Evolutionary conservation across 2,113 vertebrate species (phyloP).

Genomic region (Bostrychus sinensis): DNA sequence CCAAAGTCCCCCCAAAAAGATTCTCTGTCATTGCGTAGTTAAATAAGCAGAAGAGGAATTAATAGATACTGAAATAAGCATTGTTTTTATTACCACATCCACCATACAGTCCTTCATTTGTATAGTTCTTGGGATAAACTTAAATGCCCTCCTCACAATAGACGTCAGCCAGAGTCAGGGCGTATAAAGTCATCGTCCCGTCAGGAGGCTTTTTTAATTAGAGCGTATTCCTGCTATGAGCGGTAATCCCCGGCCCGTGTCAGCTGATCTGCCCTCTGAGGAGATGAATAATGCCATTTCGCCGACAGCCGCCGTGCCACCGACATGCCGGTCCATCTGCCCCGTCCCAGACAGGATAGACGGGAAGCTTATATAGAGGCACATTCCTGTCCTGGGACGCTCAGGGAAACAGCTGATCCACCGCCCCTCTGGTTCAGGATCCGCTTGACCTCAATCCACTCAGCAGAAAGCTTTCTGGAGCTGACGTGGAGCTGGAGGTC

Average conservation of each 20-base stretch:
- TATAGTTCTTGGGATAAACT: not conserved
- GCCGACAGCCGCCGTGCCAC: conserved; percentile 48
- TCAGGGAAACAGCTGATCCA: conserved; percentile 59
- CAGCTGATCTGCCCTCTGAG: conserved; percentile 36
- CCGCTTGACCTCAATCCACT: conserved; percentile 56
- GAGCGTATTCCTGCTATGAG: conserved; percentile 36
- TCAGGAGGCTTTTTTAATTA: conserved; percentile 27
- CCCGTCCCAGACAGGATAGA: conserved; percentile 42
- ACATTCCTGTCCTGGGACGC: conserved; percentile 42
- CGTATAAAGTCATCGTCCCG: not conserved
- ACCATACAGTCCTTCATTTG: not conserved
- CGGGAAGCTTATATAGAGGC: conserved; percentile 38
- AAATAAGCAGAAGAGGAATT: no score
- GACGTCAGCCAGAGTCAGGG: not conserved
- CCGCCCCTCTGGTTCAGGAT: conserved; percentile 54
- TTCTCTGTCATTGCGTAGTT: no score
- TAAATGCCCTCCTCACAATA: not conserved
- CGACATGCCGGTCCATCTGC: conserved; percentile 54
- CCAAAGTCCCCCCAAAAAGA: no score
- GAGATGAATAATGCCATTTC: conserved; percentile 58
- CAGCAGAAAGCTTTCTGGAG: not conserved
- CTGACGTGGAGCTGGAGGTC: conserved; percentile 17
- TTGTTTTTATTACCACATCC: no score
- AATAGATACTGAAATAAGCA: no score
- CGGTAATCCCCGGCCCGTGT: conserved; percentile 38